Percentiles rank a stretch among this genome's conserved stretches.
phyloP scores from a whole-genome alignment of 2,888 invertebrate genomes.

The Odontomyia ornata region DNA sequence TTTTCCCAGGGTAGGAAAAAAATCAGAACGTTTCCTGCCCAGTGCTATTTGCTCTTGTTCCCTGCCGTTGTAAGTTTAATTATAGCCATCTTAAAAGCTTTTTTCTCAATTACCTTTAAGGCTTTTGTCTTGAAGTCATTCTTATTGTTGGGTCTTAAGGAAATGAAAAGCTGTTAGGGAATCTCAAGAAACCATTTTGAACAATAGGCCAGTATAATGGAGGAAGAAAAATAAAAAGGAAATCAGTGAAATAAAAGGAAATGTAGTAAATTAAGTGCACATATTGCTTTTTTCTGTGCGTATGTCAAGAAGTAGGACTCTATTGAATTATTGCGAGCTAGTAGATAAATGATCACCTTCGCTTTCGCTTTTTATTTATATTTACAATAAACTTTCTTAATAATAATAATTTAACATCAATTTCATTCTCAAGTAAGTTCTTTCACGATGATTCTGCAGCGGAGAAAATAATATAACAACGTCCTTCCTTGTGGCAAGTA shows the following conservation, averaged over 20 bases:
- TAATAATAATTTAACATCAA: no score
- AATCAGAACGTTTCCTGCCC: neutral
- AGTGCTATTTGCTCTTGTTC: constrained; percentile 4
- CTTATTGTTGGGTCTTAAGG: constrained; percentile 27
- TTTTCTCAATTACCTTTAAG: constrained; percentile 43
- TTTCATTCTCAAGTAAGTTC: no score
- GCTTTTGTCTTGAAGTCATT: constrained; percentile 43
- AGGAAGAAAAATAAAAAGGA: constrained; percentile 41
- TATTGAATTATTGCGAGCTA: no score
- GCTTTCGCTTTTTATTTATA: no score
- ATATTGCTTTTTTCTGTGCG: constrained; percentile 28
- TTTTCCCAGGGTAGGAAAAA: neutral
- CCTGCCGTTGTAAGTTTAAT: constrained; percentile 43
- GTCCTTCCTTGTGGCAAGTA: no score
- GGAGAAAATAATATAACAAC: no score
- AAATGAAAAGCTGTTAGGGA: constrained; percentile 49
- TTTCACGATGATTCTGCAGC: no score
- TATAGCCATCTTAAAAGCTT: constrained; percentile 48
- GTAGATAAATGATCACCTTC: no score
- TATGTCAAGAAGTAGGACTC: no score
- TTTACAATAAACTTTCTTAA: no score
- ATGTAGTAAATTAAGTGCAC: constrained; percentile 37
- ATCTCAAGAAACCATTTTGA: constrained; percentile 45
- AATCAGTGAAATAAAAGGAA: constrained; percentile 45
- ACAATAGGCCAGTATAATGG: constrained; percentile 44